Base-by-base conservation (phyloP, 2,888 invertebrate genomes). In the Dryomyza anilis region DNA sequence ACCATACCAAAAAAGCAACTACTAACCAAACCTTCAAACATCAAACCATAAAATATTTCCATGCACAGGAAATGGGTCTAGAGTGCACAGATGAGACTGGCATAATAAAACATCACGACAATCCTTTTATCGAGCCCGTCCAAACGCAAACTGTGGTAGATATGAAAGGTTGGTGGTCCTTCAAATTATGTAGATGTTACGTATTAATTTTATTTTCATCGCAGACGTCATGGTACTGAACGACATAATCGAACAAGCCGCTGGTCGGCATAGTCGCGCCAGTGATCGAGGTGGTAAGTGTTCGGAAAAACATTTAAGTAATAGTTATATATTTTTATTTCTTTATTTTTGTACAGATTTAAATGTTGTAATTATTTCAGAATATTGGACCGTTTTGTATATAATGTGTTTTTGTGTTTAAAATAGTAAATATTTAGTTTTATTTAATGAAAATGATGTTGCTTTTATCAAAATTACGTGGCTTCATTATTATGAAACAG, bases 141-240 rank as follows among this genome's bases (percentile, higher is more conserved):
- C 94, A 91, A 85, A 92, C 90, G 82, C 93, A 92, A 84, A 92
- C 94, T 70, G 91, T 94, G 75, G 94, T 96, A 63, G 96, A 97
- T 83, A 95, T 96, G 92, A 94, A 94, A 91, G 94, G 94, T 94
- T 84, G 76, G 68, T 57, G 45, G 10, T 19, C 6, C 14, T 48
- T n/a, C 16, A 10, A 29, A 36, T 12, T 39, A n/a, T 63, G 43
- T 45, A 30, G 16, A 36, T n/a, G 10, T 39, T 52, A 52, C 8
- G 2, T 43, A n/a, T 64, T 65, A 43, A 25, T 19, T 25, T 25
- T 25, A 43, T 50, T 12, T 57, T 30, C 48, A 25, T 53, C 8
- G 1, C 63, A 97, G 97, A 98, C 87, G 96, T 97, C 69, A 95
- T 96, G 95, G 96, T 96, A 76, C 86, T 97, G 78, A 96, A 95